These are phyloP conservation scores for Mus caroli DNA, from an alignment of 2,797 vertebrate genomes.

Conservation along the genomic window DNA sequence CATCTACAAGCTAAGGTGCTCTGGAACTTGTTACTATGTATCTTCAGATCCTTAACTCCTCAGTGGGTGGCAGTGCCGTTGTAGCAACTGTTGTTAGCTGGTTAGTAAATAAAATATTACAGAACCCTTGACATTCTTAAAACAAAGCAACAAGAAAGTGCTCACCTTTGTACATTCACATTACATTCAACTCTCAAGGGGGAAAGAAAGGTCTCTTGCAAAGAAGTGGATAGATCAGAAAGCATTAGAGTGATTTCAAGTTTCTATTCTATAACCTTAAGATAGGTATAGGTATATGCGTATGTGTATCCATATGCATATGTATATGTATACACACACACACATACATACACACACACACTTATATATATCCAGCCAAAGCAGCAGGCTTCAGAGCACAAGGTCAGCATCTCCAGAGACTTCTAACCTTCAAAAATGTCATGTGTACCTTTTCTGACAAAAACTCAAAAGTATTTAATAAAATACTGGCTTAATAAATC, in stretches of 20 bases:
- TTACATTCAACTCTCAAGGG: background rate
- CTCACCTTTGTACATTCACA: background rate
- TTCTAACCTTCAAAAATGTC: constrained; percentile 2
- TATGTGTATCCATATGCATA: too few species aligned
- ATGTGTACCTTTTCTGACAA: background rate
- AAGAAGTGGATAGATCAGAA: background rate
- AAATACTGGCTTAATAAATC: background rate
- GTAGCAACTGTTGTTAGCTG: background rate
- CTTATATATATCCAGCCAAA: background rate
- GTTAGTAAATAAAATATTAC: constrained; percentile 27
- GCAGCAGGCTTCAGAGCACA: background rate
- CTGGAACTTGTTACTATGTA: background rate
- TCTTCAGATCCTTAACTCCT: constrained; percentile 38
- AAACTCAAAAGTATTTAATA: background rate
- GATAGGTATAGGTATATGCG: too few species aligned
- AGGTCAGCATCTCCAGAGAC: constrained; percentile 9
- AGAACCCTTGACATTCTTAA: constrained; percentile 40
- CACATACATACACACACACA: too few species aligned
- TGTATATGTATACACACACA: too few species aligned
- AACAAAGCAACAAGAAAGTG: constrained; percentile 1
- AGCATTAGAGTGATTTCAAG: background rate
- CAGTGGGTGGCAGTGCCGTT: background rate
- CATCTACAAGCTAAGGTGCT: constrained; percentile 47
- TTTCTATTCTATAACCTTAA: background rate
- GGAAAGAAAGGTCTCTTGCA: constrained; percentile 29